These are phyloP conservation scores for Drosophila parthenogenetica DNA, from an alignment of 2,888 invertebrate genomes.

Conservation along the genomic window DNA sequence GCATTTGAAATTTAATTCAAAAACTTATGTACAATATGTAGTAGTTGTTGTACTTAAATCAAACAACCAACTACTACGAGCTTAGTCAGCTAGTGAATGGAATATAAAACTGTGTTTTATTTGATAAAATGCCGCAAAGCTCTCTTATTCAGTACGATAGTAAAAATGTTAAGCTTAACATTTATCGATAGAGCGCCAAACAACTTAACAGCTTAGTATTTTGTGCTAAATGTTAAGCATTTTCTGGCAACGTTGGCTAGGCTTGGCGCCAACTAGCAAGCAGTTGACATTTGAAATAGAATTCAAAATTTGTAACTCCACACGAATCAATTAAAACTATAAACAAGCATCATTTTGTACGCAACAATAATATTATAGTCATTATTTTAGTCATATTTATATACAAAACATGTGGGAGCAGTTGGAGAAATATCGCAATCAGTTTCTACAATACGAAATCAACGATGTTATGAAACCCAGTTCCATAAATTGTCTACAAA, in stretches of 20 bases:
- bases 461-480: constrained; percentile 51
- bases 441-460: constrained; percentile 73
- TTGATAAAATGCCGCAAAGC: not conserved
- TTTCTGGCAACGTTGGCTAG: constrained; percentile 30
- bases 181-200: not conserved
- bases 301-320: constrained; percentile 10
- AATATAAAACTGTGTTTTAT: not conserved
- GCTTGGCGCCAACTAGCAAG: constrained; percentile 16
- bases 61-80: not conserved
- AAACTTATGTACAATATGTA: not conserved
- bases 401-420: constrained; percentile 78
- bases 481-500: constrained; percentile 56
- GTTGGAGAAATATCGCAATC: constrained; percentile 74
- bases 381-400: constrained; percentile 8
- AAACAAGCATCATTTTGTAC: not conserved
- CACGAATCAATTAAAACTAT: not conserved
- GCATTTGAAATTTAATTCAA: not conserved
- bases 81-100: not conserved
- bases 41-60: not conserved
- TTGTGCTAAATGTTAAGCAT: not conserved
- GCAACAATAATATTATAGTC: not conserved
- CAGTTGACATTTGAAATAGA: constrained; percentile 26
- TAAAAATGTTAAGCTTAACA: not conserved
- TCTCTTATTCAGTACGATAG: not conserved
- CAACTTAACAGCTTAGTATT: constrained; percentile 5